Evolutionary conservation across 2,888 invertebrate genomes (phyloP).

Genomic region (Pharmacophagus antenor): DNA sequence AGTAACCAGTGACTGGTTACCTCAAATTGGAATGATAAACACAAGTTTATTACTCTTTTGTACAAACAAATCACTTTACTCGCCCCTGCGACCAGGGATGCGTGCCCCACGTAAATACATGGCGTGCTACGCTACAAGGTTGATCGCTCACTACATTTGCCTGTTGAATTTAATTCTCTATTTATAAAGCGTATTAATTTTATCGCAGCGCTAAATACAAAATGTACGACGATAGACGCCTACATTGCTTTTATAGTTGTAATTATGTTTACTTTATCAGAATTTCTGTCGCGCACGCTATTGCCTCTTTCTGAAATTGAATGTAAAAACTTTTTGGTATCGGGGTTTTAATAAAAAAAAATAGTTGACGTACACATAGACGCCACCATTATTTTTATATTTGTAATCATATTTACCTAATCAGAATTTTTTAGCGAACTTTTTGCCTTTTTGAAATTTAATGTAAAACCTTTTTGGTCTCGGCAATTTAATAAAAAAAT

Average conservation of each 20-base stretch:
- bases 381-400: no score
- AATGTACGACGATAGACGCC: slow-evolving; percentile 7
- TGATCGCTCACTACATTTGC: slow-evolving; percentile 10
- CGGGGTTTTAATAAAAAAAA: no score
- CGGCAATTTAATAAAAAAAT: no score
- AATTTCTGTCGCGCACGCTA: no score
- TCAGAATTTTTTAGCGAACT: no score
- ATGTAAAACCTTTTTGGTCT: no score
- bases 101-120: slow-evolving; percentile 18
- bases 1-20: no score
- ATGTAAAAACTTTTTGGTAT: no score
- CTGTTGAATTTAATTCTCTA: slow-evolving; percentile 10
- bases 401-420: no score
- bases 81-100: slow-evolving; percentile 4
- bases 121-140: slow-evolving; percentile 13
- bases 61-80: not conserved
- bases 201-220: slow-evolving; percentile 10
- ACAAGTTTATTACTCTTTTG: not conserved
- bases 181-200: slow-evolving; percentile 3
- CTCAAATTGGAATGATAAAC: not conserved
- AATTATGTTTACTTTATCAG: not conserved
- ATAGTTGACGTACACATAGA: no score
- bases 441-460: no score
- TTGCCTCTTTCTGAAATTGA: no score
- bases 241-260: not conserved